phyloP scores from a whole-genome alignment of 2,113 vertebrate species.

The Mus spicilegus region DNA sequence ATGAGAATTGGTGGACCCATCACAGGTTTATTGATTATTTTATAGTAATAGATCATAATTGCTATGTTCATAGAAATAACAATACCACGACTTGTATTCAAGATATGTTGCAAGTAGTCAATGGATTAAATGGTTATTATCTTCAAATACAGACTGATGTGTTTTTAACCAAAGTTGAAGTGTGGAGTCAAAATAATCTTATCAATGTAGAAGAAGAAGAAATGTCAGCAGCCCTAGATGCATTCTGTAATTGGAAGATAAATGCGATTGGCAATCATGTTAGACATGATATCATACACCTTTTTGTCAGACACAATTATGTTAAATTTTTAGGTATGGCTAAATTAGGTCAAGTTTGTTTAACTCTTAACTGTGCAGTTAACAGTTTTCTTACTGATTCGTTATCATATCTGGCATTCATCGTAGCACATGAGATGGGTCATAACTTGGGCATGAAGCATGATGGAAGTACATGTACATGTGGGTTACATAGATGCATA shows the following conservation, averaged over 20 bases:
- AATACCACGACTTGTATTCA: neutral
- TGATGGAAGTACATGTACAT: neutral
- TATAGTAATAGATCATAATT: neutral
- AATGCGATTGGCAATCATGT: neutral
- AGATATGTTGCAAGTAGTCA: neutral
- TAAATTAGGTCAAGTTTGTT: neutral
- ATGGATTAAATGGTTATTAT: neutral
- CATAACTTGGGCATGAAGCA: neutral
- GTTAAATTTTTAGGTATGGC: neutral
- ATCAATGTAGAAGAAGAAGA: neutral
- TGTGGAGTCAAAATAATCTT: neutral
- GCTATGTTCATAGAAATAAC: neutral
- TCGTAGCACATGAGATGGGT: neutral
- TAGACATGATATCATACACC: neutral
- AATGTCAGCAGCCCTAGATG: accelerated
- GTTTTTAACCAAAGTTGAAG: neutral
- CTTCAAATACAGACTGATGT: neutral
- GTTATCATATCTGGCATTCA: neutral
- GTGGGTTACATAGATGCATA: neutral
- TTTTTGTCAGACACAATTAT: neutral
- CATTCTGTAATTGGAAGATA: neutral
- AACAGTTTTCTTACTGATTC: neutral
- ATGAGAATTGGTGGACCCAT: slow-evolving; percentile 23
- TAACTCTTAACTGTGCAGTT: neutral
- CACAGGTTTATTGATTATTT: neutral